Conservation (phyloP, 2,888 invertebrate genomes). For the Erpobdella octoculata region DNA sequence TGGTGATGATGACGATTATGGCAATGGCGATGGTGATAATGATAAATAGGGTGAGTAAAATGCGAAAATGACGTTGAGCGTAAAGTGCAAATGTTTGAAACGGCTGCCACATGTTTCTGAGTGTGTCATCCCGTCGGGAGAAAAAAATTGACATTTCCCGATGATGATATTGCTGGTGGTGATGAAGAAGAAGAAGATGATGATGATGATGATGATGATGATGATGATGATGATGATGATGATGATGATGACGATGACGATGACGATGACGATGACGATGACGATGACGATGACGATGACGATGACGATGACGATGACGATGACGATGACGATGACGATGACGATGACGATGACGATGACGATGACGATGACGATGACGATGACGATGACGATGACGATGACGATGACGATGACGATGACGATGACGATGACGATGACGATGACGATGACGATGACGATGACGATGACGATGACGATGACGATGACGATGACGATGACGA, state of each 20-base stretch:
- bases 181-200: not conserved
- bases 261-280: not conserved
- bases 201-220: not conserved
- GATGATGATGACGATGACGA: not conserved
- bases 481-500: not conserved
- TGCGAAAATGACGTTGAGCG: too few species aligned
- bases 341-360: too few species aligned
- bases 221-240: conserved; percentile 1
- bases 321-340: too few species aligned
- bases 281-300: not conserved
- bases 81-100: too few species aligned
- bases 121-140: too few species aligned
- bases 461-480: not conserved
- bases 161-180: too few species aligned
- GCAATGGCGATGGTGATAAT: too few species aligned
- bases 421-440: not conserved
- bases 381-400: not conserved
- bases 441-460: not conserved
- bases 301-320: too few species aligned
- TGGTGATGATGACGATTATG: not conserved
- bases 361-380: not conserved
- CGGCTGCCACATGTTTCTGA: too few species aligned
- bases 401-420: not conserved
- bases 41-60: too few species aligned
- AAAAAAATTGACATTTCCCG: too few species aligned